Evolutionary conservation across 2,113 vertebrate species (phyloP), one percentile per base, ranked within the genome.

Genomic region (Cettia cetti): DNA sequence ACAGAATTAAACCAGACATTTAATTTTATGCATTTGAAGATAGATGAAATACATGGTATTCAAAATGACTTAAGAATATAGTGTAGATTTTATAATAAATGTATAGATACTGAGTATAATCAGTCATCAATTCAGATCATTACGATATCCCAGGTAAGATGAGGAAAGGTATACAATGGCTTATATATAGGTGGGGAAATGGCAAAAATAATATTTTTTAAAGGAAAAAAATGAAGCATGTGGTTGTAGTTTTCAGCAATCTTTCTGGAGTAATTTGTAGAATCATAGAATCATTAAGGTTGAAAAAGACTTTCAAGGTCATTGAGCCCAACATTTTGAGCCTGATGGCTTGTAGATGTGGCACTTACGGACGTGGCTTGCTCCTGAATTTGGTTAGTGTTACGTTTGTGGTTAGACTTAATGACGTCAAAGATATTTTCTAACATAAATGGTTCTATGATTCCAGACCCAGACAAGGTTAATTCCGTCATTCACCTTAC

Each of bases 401-500:
- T 47, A 57, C 22, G 9, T 57, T 70, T 61, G 23, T 0, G 0
- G 24, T 40, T 21, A 45, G 14, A 56, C 5, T 69, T 3, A 1
- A 8, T 31, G 15, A 59, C 49, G 11, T 50, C 17, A n/a, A n/a
- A 13, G 7, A 2, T 49, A 4, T 77, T 79, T 93, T 57, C 21
- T 20, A 61, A 42, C 4, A 3, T 65, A 33, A 66, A 69, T 54
- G 6, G 27, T 54, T 72, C 5, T 42, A 5, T 39, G 13, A 65
- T 35, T 92, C 54, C 28, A 40, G 86, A 86, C 5, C 2, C 30
- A 92, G 60, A 39, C 2, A 45, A 76, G 6, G 19, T 33, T 64
- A 44, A 68, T 64, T 50, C 13, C 8, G 27, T 76, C 4, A 68
- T 71, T 60, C 44, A 68, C 47, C 24, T 39, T 68, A 15, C 5